phyloP scores from a whole-genome alignment of 1,140 invertebrate species.

The Drosophila arizonae region DNA sequence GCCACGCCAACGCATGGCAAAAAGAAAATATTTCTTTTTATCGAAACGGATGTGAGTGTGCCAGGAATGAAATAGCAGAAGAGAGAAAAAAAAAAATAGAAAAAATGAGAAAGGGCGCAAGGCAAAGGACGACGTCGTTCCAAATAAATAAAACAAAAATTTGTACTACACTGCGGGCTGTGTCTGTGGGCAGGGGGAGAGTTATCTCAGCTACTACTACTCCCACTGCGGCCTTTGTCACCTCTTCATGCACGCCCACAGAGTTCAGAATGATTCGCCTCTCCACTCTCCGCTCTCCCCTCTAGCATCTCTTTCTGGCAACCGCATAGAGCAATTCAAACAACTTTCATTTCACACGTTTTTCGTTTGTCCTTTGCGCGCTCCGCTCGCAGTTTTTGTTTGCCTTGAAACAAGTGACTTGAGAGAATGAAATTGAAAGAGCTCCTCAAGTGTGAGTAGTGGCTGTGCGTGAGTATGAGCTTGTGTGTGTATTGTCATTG shows the following conservation, averaged over 20 bases:
- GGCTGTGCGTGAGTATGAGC: constrained; percentile 10
- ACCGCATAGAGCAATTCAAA: constrained; percentile 67
- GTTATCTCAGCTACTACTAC: constrained; percentile 21
- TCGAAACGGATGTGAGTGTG: constrained; percentile 81
- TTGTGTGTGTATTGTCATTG: constrained; percentile 2
- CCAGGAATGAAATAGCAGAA: constrained; percentile 73
- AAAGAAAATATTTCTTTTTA: constrained; percentile 83
- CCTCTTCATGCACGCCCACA: constrained; percentile 8
- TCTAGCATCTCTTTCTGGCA: constrained; percentile 3
- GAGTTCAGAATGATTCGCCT: background rate
- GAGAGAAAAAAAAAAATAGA: constrained; percentile 13
- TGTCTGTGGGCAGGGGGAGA: background rate
- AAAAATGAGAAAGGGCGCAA: background rate
- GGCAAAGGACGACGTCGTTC: constrained; percentile 33
- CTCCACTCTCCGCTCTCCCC: background rate
- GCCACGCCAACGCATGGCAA: constrained; percentile 69
- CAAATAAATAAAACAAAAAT: constrained; percentile 68
- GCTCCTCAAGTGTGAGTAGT: constrained; percentile 18
- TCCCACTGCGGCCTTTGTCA: constrained; percentile 53
- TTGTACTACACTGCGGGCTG: constrained; percentile 21
- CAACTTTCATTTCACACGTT: constrained; percentile 79
- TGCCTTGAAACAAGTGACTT: constrained; percentile 75
- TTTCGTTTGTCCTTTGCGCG: constrained; percentile 56
- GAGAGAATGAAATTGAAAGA: constrained; percentile 38
- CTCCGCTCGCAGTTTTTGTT: constrained; percentile 42